Base-by-base conservation (phyloP, 1,140 invertebrate genomes). In the Geopemphigus sp. region DNA sequence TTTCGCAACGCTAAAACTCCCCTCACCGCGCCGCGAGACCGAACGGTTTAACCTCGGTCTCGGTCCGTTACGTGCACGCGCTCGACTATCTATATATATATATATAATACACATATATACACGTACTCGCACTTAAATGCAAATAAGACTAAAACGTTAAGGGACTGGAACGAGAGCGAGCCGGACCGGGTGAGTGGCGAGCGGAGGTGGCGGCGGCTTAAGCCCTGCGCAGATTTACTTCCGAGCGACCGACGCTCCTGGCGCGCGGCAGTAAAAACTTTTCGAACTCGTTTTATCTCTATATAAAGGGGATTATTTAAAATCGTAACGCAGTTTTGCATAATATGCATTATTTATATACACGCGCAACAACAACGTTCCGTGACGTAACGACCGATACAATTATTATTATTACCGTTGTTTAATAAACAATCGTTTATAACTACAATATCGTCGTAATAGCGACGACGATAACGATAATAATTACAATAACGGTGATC, bases 141-240 rank as follows among this genome's bases (percentile, higher is more conserved):
- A 68, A 68, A 68, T 68, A 68, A 68, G 64, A 22, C 64, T 68
- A 68, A 68, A 68, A 68, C 64, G 64, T 66, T 45, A 45, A 66
- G 32, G 63, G 63, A 45, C 32, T 6, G 15, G 5, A 45, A n/a
- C n/a, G 39, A 0, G 12, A 66, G 14, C 11, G n/a, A 22, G 12
- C 3, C n/a, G n/a, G n/a, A n/a, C 14, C 0, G n/a, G 22, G 1
- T 19, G 39, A 24, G 22, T 11, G 32, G 45, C 11, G 39, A n/a
- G n/a, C n/a, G n/a, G n/a, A n/a, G n/a, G n/a, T n/a, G n/a, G 29
- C 5, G 63, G 63, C 3, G 26, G n/a, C 1, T 24, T 66, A 66
- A 66, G 63, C 64, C 64, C n/a, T 24, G 22, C 39, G 39, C 39
- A 68, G 64, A 68, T 68, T 68, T 68, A 68, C 64, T 68, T 68